Percentiles rank a stretch among this genome's conserved stretches.
phyloP scores from a whole-genome alignment of 2,113 vertebrate genomes.

The Bettongia penicillata region DNA sequence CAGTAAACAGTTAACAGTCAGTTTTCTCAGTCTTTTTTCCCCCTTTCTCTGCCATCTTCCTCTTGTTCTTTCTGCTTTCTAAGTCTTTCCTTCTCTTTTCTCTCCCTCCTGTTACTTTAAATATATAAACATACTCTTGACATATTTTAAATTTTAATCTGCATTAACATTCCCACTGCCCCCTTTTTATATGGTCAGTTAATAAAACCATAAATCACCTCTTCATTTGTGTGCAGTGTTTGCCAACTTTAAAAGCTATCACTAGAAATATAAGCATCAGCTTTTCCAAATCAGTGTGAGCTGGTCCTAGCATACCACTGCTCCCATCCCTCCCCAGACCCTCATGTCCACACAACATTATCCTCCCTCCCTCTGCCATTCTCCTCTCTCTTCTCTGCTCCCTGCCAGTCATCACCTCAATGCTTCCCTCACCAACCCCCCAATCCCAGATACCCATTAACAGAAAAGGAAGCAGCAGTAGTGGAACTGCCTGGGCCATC shows the following conservation, averaged over 20 bases:
- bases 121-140: neutral
- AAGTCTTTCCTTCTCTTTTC: neutral
- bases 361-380: neutral
- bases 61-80: too few species aligned
- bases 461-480: neutral
- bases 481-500: neutral
- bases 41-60: neutral
- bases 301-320: neutral
- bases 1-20: neutral
- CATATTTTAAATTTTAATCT: neutral
- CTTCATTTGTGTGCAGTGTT: neutral
- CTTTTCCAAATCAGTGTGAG: neutral
- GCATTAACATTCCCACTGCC: neutral
- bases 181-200: neutral
- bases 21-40: neutral
- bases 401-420: neutral
- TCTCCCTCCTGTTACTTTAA: neutral
- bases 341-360: neutral
- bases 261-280: neutral
- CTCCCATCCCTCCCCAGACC: neutral
- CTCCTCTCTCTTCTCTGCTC: neutral
- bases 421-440: neutral
- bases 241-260: neutral
- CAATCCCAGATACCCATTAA: neutral
- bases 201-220: neutral